These are phyloP conservation scores for Rotaria socialis DNA, from an alignment of 2,888 invertebrate species.

Conservation along the genomic window DNA sequence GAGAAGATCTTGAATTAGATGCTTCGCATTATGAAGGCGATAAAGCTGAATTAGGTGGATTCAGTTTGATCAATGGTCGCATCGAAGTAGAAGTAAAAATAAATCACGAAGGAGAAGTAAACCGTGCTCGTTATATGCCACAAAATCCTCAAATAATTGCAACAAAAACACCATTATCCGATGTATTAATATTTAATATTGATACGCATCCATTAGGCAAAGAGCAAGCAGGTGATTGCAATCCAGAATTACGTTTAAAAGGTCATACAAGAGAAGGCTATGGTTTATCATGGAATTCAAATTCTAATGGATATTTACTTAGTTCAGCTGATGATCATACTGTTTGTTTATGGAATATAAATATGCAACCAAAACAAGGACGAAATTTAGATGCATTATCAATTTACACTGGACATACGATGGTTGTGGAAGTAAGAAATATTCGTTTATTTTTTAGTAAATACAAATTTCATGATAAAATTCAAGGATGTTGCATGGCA, in stretches of 20 bases:
- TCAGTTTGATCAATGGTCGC: slow-evolving; percentile 96
- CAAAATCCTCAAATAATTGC: slow-evolving; percentile 98
- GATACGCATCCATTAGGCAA: slow-evolving; percentile 34
- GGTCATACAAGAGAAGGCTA: slow-evolving; percentile 95
- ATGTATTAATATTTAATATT: slow-evolving; percentile 81
- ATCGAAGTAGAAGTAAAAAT: slow-evolving; percentile 99
- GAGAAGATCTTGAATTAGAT: slow-evolving; percentile 55
- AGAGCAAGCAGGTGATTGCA: slow-evolving; percentile 74
- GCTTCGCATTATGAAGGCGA: too few relatives aligned
- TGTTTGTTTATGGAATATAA: slow-evolving; percentile 98
- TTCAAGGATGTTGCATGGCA: too few relatives aligned
- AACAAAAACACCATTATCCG: slow-evolving; percentile 96
- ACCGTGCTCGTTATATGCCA: slow-evolving; percentile 96
- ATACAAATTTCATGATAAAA: too few relatives aligned
- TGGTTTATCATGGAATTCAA: slow-evolving; percentile 97
- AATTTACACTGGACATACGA: slow-evolving; percentile 91
- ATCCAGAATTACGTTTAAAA: slow-evolving; percentile 84
- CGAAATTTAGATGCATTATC: slow-evolving; percentile 93
- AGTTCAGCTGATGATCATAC: slow-evolving; percentile 97
- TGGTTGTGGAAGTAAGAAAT: too few relatives aligned
- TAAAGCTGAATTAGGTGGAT: slow-evolving; percentile 83
- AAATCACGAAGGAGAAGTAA: slow-evolving; percentile 98
- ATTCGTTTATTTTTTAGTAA: too few relatives aligned
- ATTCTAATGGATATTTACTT: slow-evolving; percentile 86
- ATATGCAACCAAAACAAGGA: slow-evolving; percentile 76